Evolutionary conservation across 2,888 invertebrate genomes (phyloP), one percentile per base, ranked within the genome.

Genomic region (Agrilus biguttatus): DNA sequence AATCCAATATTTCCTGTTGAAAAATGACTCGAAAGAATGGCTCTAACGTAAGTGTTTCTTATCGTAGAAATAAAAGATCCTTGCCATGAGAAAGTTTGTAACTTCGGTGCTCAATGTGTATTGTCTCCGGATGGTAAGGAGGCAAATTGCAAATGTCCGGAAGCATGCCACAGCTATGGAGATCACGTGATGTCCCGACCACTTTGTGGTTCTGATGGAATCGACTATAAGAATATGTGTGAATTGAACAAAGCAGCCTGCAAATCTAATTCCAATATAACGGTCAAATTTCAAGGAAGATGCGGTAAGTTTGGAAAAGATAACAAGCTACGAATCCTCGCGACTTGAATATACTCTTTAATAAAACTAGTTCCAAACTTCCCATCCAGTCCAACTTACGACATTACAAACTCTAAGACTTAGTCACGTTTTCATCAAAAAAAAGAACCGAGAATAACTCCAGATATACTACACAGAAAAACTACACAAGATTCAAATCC

Each of bases 171-270:
- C 43, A 80, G 75, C 62, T 85, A 83, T 67, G 88, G 88, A 5
- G 88, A 89, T 68, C 84, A 83, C 67, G 75, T 80, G 51, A 83
- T 81, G 45, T 83, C 84, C 33, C 70, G 78, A 42, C 80, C 86
- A 1, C 78, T 91, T 38, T 91, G 91, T 65, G 85, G 87, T 62
- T 71, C 79, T 58, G 87, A 92, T 68, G 87, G 85, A 8, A 70
- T 76, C 48, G 88, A 89, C 61, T 92, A 93, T 65, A 74, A 75
- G 45, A 87, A 84, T 59, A 81, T 84, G 53, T 93, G 92, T 70
- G 83, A 88, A 61, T 73, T 92, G 68, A 77, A 83, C 55, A 73
- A 79, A 50, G 77, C 80, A 39, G 83, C 90, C 10, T 93, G 92
- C 67, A 74, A 76, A 45, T 71, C 76, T 43, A 77, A 77, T 50